A percentile compares a stretch with the other conserved stretches of the same genome.
phyloP scores from a whole-genome alignment of 2,888 invertebrate species.

The Drosophila mettleri region DNA sequence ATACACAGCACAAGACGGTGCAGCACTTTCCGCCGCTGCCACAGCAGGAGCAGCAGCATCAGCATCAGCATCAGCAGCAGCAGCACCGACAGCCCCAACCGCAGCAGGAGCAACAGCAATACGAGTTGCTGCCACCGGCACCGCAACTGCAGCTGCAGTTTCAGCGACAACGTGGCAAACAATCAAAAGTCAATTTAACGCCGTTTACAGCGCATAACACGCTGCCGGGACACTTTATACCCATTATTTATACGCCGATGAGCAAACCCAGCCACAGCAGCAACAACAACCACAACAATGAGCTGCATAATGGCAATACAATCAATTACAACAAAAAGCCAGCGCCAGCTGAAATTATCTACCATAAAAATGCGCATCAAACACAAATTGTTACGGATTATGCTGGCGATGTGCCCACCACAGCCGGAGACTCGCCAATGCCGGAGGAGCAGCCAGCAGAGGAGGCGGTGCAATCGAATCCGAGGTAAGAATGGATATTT shows the following conservation, averaged over 20 bases:
- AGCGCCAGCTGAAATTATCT: constrained; percentile 62
- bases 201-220: constrained; percentile 87
- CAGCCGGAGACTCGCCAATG: constrained; percentile 44
- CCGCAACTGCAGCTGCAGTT: constrained; percentile 46
- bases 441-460: constrained; percentile 30
- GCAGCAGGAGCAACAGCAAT: constrained; percentile 63
- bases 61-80: constrained; percentile 44
- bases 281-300: constrained; percentile 48
- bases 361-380: constrained; percentile 75
- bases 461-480: constrained; percentile 43
- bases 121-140: constrained; percentile 55
- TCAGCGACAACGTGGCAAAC: constrained; percentile 76
- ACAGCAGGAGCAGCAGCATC: constrained; percentile 48
- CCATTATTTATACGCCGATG: constrained; percentile 85
- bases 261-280: constrained; percentile 62
- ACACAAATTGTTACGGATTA: constrained; percentile 75
- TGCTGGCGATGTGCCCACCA: constrained; percentile 33
- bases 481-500: constrained; percentile 52
- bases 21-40: constrained; percentile 80
- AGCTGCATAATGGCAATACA: constrained; percentile 61
- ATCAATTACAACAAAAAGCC: constrained; percentile 70
- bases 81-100: constrained; percentile 38
- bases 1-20: constrained; percentile 79
- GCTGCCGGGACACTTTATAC: constrained; percentile 86
- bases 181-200: constrained; percentile 85